Base-by-base conservation (phyloP, 2,888 invertebrate genomes). In the Gastrophysa polygoni region DNA sequence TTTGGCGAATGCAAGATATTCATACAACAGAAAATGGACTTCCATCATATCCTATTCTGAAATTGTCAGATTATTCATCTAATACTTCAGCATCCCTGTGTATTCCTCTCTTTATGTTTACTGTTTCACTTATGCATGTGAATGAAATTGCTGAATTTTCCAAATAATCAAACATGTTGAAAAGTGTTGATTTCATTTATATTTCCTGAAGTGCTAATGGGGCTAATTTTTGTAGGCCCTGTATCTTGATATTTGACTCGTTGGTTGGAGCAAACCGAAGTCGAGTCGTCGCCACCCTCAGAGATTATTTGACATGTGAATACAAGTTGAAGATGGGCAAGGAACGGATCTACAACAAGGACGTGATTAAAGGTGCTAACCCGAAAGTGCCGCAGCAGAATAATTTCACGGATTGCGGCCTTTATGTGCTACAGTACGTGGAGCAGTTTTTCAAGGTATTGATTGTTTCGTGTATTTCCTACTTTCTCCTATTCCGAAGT, bases 311-410 rank as follows among this genome's bases (percentile, higher is more conserved):
- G 58, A 92, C 92, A 57, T 91, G 93, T 77, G 95, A 95, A 84
- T 90, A 92, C 80, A 88, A 89, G 77, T 87, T 89, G 1, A 93
- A 92, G 84, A 85, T 88, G 81, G 75, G 74, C 24, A 67, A 81
- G 49, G 87, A 85, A 69, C 88, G 89, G 76, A 80, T 87, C 51
- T 96, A 93, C 78, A 90, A 89, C 68, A 94, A 92, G 79, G 89
- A 91, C 72, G 91, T 90, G 47, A 92, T 97, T 73, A 91, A 91
- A 76, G 96, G 96, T 4, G 89, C 90, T 68, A 90, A 89, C 75
- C 94, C 95, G 0, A 93, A 92, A 83, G 94, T 96, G 68, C 98
- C 98, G n/a, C 96, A 98, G 79, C 99, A 99, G 83, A 93, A 91
- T 69, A 99, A 99, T 84, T 96, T 91, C 78, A 94, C 93, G 43